Base-by-base conservation (phyloP, 1,140 invertebrate genomes). In the Drosophila tsacasi region DNA sequence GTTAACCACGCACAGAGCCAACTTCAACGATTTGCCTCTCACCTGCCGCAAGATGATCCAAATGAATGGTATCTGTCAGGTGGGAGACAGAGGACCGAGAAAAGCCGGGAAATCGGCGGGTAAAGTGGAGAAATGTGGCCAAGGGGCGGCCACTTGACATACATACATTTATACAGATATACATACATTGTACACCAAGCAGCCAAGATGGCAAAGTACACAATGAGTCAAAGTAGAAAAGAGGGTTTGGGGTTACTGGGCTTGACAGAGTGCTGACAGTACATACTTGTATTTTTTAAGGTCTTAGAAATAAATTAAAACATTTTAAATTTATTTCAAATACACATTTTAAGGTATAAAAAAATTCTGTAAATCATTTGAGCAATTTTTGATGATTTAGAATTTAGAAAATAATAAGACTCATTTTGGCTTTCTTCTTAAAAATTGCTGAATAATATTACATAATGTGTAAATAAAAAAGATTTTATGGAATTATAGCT, bases 1-100 rank as follows among this genome's bases (percentile, higher is more conserved):
- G 75, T 82, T 90, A 81, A 85, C 81, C 75, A 85, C 75, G 67
- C 85, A 85, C 69, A 81, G 74, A 68, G 62, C 49, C 57, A 81
- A 79, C 77, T 89, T 81, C 72, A 87, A 79, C 83, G 76, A 87
- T 87, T 87, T 84, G 71, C 81, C 83, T 89, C 72, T 79, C 81
- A 81, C 74, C 85, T 84, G 81, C 66, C 69, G 69, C 81, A 89
- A 72, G 73, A 80, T 65, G 71, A 83, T 67, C 55, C 49, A 78
- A 81, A 84, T 84, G 74, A 87, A 87, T 87, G 80, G 49, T 57
- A 67, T 32, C 68, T 46, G 68, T 17, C 50, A 46, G 69, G 44
- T 49, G 42, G 21, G 25, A 21, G 12, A 65, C 27, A 9, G 46
- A 9, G 39, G 42, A 17, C 40, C 25, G 52, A 71, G 44, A 30